These are phyloP conservation scores for Caenorhabditis briggsae DNA, from an alignment of 1,140 invertebrate species.

Conservation along the genomic window DNA sequence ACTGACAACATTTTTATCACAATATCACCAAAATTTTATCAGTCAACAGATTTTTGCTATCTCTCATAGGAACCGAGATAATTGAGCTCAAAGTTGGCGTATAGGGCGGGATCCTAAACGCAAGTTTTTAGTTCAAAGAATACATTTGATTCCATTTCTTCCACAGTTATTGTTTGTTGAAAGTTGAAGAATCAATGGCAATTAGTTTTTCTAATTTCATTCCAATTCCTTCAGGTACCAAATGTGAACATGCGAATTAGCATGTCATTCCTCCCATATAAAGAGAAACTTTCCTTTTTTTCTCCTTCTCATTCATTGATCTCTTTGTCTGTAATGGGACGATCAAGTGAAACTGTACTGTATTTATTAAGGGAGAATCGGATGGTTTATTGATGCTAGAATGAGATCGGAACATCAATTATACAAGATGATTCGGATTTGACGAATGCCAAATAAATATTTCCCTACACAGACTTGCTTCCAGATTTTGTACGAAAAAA, in stretches of 20 bases:
- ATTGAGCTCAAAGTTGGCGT: too few species aligned
- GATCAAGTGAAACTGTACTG: slow-evolving; percentile 12
- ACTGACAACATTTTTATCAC: too few species aligned
- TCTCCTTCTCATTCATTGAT: not conserved
- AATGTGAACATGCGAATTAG: slow-evolving; percentile 36
- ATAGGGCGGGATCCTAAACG: too few species aligned
- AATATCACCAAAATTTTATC: too few species aligned
- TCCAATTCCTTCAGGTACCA: not conserved
- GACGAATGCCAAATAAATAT: too few species aligned
- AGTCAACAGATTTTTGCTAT: too few species aligned
- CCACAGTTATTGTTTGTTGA: not conserved
- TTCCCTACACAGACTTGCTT: too few species aligned
- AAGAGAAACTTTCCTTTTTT: not conserved
- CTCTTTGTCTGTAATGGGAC: not conserved
- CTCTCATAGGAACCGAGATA: too few species aligned
- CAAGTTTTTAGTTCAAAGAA: not conserved
- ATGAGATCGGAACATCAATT: too few species aligned
- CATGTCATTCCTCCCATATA: not conserved
- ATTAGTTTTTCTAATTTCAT: not conserved
- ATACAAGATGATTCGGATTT: too few species aligned
- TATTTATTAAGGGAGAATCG: not conserved
- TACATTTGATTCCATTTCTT: not conserved
- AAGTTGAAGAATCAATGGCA: not conserved
- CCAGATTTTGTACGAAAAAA: too few species aligned
- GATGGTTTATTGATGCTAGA: too few species aligned